Evolutionary conservation across 2,113 vertebrate species (phyloP), one percentile per base, ranked within the genome.

Genomic region (Phalacrocorax brasilianus): DNA sequence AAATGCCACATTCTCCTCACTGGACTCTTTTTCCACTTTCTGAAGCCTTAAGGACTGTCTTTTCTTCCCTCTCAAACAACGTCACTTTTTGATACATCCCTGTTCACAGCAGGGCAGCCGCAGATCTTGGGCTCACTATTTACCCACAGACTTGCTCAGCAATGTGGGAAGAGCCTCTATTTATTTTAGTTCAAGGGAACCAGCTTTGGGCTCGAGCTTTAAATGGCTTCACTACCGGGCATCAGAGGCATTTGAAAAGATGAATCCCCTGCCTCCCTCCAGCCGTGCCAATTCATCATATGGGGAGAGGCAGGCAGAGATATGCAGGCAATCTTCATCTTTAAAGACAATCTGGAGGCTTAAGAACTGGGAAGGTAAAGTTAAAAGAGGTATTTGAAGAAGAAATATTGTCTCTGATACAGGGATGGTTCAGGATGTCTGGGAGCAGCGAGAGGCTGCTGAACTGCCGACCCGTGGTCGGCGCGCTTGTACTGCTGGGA

Each of bases 381-480:
- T 23, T 75, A 42, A 81, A 77, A 80, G 65, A n/a, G 17, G 53
- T 6, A 4, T 85, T 68, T 95, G 94, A 76, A 78, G 85, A 28
- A 76, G 76, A 68, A 92, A 75, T 38, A 3, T 3, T n/a, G 75
- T 8, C 63, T 78, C 28, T 68, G 77, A 19, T 13, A 12, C 2
- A 9, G 73, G 52, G 59, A 33, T 33, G 76, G n/a, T 5, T 86
- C 1, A 15, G 88, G 73, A 21, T 50, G 88, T 15, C 66, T 59
- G 88, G 81, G 40, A 20, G 32, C 1, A 2, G 68, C 3, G 6
- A 62, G 72, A 44, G 18, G 78, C 63, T 49, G 70, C 85, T 56
- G 44, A 20, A 12, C 61, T 52, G 73, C 65, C 9, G 17, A 4
- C n/a, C 61, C 0, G 0, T 1, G 10, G 4, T 20, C 0, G 7